phyloP scores from a whole-genome alignment of 2,113 vertebrate species.

The Gavia stellata region DNA sequence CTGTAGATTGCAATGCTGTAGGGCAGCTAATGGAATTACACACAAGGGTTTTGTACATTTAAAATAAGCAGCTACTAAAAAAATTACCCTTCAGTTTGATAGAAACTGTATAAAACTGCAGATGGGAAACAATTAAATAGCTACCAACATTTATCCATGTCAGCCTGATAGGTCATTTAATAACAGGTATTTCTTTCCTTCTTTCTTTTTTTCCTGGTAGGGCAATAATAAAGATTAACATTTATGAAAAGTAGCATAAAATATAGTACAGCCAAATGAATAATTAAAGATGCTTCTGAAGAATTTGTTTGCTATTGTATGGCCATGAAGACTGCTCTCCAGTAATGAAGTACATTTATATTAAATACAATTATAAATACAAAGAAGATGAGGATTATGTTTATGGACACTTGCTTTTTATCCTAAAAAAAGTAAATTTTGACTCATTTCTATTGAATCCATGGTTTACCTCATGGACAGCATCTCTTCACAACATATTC shows the following conservation, averaged over 20 bases:
- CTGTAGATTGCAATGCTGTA: slow-evolving; percentile 91
- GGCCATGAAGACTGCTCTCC: slow-evolving; percentile 34
- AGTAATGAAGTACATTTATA: slow-evolving; percentile 67
- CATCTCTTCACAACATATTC: background rate
- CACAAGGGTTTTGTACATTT: slow-evolving; percentile 94
- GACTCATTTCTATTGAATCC: background rate
- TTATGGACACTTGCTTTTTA: slow-evolving; percentile 59
- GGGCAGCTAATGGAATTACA: slow-evolving; percentile 96
- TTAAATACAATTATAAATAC: slow-evolving; percentile 65
- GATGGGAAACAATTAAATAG: slow-evolving; percentile 77
- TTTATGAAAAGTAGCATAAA: slow-evolving; percentile 78
- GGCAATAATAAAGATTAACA: slow-evolving; percentile 80
- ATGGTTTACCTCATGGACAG: background rate
- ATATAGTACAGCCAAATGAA: slow-evolving; percentile 73
- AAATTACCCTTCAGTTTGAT: slow-evolving; percentile 82
- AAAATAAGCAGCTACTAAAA: slow-evolving; percentile 90
- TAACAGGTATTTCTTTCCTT: slow-evolving; percentile 72
- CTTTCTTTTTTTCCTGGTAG: background rate
- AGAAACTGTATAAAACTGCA: slow-evolving; percentile 80
- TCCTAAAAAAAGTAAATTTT: background rate
- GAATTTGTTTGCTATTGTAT: slow-evolving; percentile 71
- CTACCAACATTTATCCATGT: slow-evolving; percentile 70
- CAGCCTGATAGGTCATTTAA: slow-evolving; percentile 74
- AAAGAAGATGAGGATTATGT: slow-evolving; percentile 49
- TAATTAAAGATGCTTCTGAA: slow-evolving; percentile 79